phyloP scores from a whole-genome alignment of 2,113 vertebrate genomes.

The Oreochromis spilurus region DNA sequence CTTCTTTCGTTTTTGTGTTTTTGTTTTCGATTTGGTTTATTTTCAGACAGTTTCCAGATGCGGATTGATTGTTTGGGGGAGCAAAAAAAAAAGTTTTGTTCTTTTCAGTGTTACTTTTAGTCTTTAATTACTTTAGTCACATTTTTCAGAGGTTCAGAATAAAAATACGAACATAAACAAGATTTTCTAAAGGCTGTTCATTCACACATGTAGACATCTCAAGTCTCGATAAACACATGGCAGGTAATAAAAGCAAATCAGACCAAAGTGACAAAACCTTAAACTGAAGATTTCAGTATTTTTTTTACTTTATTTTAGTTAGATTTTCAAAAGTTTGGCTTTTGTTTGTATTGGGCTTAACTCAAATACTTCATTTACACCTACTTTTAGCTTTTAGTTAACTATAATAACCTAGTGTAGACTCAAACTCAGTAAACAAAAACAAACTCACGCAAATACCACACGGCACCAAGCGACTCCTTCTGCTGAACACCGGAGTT shows the following conservation, averaged over 20 bases:
- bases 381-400: not conserved
- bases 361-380: not conserved
- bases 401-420: not conserved
- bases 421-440: not conserved
- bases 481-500: constrained; percentile 6
- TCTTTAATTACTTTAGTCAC: not conserved
- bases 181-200: not conserved
- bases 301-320: not conserved
- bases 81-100: not conserved
- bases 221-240: not conserved
- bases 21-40: not conserved
- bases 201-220: not conserved
- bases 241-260: not conserved
- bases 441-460: constrained; percentile 20
- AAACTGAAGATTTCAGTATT: not conserved
- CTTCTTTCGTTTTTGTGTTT: not conserved
- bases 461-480: not conserved
- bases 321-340: not conserved
- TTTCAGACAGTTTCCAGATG: not conserved
- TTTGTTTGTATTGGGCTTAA: not conserved
- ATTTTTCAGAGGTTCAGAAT: not conserved
- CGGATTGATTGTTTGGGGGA: not conserved
- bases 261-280: not conserved
- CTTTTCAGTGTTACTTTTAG: not conserved
- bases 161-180: not conserved